phyloP scores from a whole-genome alignment of 2,888 invertebrate species.

The Cheilosia soror region DNA sequence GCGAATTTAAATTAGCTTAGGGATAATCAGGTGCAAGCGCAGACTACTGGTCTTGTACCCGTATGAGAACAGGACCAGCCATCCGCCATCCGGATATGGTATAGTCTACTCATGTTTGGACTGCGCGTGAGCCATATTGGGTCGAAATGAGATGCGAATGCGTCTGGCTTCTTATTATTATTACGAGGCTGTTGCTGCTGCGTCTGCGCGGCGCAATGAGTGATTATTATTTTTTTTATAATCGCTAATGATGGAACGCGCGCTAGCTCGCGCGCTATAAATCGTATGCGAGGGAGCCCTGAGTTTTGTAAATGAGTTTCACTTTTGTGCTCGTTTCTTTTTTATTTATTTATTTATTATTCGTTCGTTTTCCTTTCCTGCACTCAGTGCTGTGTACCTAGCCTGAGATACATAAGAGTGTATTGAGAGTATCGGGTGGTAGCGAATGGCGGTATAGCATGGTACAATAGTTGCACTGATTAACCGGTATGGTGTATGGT shows the following conservation, averaged over 20 bases:
- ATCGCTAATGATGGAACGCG: conserved; percentile 58
- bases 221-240: conserved; percentile 61
- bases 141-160: conserved; percentile 50
- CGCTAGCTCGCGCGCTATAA: conserved; percentile 36
- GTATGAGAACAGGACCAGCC: conserved; percentile 4
- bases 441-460: conserved; percentile 5
- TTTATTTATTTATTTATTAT: conserved; percentile 54
- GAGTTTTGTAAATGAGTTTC: conserved; percentile 66
- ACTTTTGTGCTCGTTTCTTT: conserved; percentile 74
- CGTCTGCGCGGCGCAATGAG: conserved; percentile 39
- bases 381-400: conserved; percentile 13
- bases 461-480: conserved; percentile 56
- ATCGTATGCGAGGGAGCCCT: conserved; percentile 54
- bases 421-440: conserved; percentile 40
- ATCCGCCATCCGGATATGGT: conserved; percentile 39
- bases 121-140: conserved; percentile 36
- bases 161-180: conserved; percentile 50
- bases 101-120: conserved; percentile 46
- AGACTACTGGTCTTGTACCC: background rate
- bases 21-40: conserved; percentile 37
- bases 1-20: conserved; percentile 33
- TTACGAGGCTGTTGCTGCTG: conserved; percentile 35
- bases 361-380: conserved; percentile 58
- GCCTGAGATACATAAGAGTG: conserved; percentile 4
- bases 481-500: conserved; percentile 39